These are phyloP conservation scores for Scaptomyza cyrtandrae DNA, from an alignment of 2,888 invertebrate species.

Conservation along the genomic window DNA sequence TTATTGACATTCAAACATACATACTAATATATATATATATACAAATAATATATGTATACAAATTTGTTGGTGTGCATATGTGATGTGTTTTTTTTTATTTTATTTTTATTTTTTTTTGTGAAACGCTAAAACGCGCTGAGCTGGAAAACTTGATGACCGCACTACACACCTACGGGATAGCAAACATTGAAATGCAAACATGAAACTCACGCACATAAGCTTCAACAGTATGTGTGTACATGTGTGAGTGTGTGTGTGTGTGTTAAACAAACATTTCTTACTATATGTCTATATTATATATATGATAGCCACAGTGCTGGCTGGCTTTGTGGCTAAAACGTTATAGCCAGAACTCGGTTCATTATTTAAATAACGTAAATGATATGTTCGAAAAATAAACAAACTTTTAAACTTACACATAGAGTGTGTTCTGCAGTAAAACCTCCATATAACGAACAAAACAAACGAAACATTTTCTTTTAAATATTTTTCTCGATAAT, in stretches of 20 bases:
- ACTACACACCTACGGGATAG: conserved; percentile 59
- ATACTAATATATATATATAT: too few species aligned
- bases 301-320: neutral
- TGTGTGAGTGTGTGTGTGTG: conserved; percentile 4
- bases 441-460: too few species aligned
- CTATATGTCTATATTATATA: conserved; percentile 31
- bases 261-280: conserved; percentile 21
- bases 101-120: conserved; percentile 1
- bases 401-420: too few species aligned
- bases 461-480: too few species aligned
- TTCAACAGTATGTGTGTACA: conserved; percentile 19
- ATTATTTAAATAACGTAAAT: too few species aligned
- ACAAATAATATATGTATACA: too few species aligned
- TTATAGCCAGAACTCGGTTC: neutral
- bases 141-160: conserved; percentile 62
- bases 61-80: conserved; percentile 4
- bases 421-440: too few species aligned
- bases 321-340: too few species aligned
- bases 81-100: neutral
- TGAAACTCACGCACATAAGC: conserved; percentile 56
- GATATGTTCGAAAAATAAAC: too few species aligned
- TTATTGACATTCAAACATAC: conserved; percentile 1
- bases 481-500: too few species aligned
- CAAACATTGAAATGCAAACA: conserved; percentile 65
- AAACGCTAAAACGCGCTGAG: conserved; percentile 27